Base-by-base conservation (phyloP, 2,797 vertebrate genomes). In the Sebastiscus tertius region DNA sequence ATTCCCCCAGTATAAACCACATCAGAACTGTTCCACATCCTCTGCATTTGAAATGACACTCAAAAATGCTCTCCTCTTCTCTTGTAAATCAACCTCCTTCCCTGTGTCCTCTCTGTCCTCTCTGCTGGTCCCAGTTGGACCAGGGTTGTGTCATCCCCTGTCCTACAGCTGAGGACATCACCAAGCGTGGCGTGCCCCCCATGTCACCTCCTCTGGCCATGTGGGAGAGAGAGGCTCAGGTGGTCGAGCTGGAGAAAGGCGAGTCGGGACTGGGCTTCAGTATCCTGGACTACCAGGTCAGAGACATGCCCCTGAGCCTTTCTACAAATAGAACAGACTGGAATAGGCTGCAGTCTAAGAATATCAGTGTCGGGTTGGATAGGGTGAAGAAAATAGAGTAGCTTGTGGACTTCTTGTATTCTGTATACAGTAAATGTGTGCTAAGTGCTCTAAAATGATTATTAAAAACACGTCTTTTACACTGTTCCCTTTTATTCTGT, bases 221-320 rank as follows among this genome's bases (percentile, higher is more conserved):
- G 97, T 99, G 98, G 98, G 97, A 99, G 87, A 93, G 93, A 62
- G 96, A 96, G 52, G 82, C 96, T 82, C 96, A 98, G 88, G 89
- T 96, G 87, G 96, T 98, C 8, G 96, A 97, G 73, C 90, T 99
- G 88, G 96, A 97, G 87, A 99, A 99, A 87, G 97, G 97, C 33
- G 97, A 95, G 87, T 92, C 89, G 27, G 98, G 98, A 33, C 97
- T 99, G 90, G 98, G 98, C 87, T 99, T 99, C 95, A 99, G 98
- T 89, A 98, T 99, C 91, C 90, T 99, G 93, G 98, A 99, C 95
- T 99, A 99, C 87, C 98, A 99, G 97, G 98, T 95, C 72, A 93
- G 91, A 89, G 75, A 82, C 79, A 56, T 81, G 84, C 74, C 87
- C 72, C 80, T 75, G 67, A 88, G 90, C 82, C 42, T 80, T 62